Evolutionary conservation across 2,888 invertebrate genomes (phyloP).

Genomic region (Nomada flava): DNA sequence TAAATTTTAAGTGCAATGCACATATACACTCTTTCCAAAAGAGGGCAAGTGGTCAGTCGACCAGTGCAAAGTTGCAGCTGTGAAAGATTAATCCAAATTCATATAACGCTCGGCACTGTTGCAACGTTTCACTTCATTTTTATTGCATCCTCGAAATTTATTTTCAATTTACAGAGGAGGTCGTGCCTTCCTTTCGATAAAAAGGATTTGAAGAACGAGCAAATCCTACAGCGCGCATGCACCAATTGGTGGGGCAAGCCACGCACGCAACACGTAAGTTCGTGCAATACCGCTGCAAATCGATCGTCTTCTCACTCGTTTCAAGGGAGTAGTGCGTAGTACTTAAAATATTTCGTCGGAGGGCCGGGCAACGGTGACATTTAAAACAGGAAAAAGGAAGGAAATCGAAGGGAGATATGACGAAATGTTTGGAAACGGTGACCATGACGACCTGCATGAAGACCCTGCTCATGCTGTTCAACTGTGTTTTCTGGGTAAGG

Average conservation of each 20-base stretch:
- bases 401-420: constrained; percentile 83
- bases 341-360: constrained; percentile 9
- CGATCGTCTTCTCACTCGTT: constrained; percentile 66
- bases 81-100: too few species aligned
- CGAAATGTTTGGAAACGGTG: constrained; percentile 89
- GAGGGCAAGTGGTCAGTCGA: too few species aligned
- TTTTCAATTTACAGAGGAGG: not conserved
- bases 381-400: not conserved
- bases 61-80: too few species aligned
- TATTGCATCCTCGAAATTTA: not conserved
- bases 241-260: constrained; percentile 60
- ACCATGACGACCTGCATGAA: constrained; percentile 92
- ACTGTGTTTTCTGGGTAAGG: constrained; percentile 93
- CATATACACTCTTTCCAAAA: too few species aligned
- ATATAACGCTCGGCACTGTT: too few species aligned
- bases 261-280: constrained; percentile 69
- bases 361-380: not conserved
- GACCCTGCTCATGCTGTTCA: constrained; percentile 91
- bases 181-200: not conserved
- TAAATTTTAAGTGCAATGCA: too few species aligned
- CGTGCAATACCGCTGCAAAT: constrained; percentile 65
- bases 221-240: constrained; percentile 60
- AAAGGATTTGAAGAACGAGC: not conserved
- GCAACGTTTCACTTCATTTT: too few species aligned
- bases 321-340: constrained; percentile 41